A percentile compares a stretch with the other conserved stretches of the same genome.
Conservation (phyloP, 2,797 vertebrate species). For the Notamacropus eugenii region DNA sequence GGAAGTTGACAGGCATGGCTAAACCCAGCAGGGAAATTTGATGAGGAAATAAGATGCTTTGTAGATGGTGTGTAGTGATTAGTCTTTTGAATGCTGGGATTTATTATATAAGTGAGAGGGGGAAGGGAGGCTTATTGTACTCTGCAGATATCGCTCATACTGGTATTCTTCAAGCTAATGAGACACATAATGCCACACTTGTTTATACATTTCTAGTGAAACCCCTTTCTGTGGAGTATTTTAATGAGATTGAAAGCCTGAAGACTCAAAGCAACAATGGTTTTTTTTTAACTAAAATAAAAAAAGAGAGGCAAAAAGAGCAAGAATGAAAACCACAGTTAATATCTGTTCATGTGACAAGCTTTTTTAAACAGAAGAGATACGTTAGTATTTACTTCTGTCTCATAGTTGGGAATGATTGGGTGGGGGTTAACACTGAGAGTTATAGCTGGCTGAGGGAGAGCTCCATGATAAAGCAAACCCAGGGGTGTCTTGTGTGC, state of each 20-base stretch:
- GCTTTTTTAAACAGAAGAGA: not conserved
- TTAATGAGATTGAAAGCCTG: slow-evolving; percentile 72
- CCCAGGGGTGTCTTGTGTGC: not conserved
- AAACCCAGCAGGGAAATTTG: slow-evolving; percentile 87
- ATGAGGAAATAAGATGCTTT: slow-evolving; percentile 91
- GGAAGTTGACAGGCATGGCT: slow-evolving; percentile 89
- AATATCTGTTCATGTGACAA: slow-evolving; percentile 14
- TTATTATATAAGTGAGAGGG: slow-evolving; percentile 87
- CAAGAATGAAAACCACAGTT: slow-evolving; percentile 15
- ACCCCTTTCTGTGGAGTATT: slow-evolving; percentile 71
- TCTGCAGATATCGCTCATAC: slow-evolving; percentile 81
- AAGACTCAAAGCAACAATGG: slow-evolving; percentile 64
- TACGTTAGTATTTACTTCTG: not conserved
- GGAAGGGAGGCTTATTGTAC: slow-evolving; percentile 80
- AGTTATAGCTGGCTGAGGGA: not conserved
- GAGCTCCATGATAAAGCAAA: not conserved
- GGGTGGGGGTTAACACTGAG: not conserved
- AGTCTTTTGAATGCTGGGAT: slow-evolving; percentile 89
- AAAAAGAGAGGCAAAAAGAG: slow-evolving; percentile 26
- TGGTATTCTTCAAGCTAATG: slow-evolving; percentile 83
- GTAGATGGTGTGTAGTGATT: slow-evolving; percentile 88
- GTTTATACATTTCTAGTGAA: slow-evolving; percentile 80
- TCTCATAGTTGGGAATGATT: not conserved
- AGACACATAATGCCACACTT: slow-evolving; percentile 82
- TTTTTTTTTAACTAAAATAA: slow-evolving; percentile 27